A percentile compares a stretch with the other conserved stretches of the same genome.
Evolutionary conservation across 2,888 invertebrate genomes (phyloP).

Genomic region (Choreutis nemorana): DNA sequence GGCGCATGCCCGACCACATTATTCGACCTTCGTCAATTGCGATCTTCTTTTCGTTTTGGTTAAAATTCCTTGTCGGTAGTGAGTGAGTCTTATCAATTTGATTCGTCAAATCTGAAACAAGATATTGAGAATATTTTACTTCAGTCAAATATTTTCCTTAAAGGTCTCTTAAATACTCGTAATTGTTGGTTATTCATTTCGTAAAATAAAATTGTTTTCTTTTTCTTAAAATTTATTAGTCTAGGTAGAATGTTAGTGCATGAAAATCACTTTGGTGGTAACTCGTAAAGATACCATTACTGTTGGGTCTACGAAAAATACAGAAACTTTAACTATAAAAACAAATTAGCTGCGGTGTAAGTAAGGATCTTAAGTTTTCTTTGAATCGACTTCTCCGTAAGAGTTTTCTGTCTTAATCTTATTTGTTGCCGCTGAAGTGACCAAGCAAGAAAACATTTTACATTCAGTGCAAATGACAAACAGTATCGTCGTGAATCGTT

Average conservation of each 20-base stretch:
- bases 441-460: slow-evolving; percentile 1
- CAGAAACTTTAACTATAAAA: slow-evolving; percentile 55
- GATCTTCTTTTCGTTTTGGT: slow-evolving; percentile 15
- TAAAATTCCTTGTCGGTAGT: too few species aligned
- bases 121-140: slow-evolving; percentile 1
- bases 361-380: slow-evolving; percentile 35
- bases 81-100: too few species aligned
- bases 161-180: too few species aligned
- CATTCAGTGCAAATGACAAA: slow-evolving; percentile 3
- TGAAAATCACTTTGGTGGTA: too few species aligned
- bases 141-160: too few species aligned
- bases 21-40: slow-evolving; percentile 24
- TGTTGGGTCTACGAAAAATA: slow-evolving; percentile 35
- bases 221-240: too few species aligned
- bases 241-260: too few species aligned
- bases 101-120: slow-evolving; percentile 7
- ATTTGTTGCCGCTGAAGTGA: slow-evolving; percentile 28
- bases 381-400: slow-evolving; percentile 29
- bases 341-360: slow-evolving; percentile 47
- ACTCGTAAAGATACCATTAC: slow-evolving; percentile 22
- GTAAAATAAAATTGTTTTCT: too few species aligned
- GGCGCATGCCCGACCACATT: slow-evolving; percentile 56
- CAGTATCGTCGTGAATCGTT: slow-evolving; percentile 1
- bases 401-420: slow-evolving; percentile 40
- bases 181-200: too few species aligned